phyloP scores from a whole-genome alignment of 2,888 invertebrate genomes.

The Eustalomyia histrio region DNA sequence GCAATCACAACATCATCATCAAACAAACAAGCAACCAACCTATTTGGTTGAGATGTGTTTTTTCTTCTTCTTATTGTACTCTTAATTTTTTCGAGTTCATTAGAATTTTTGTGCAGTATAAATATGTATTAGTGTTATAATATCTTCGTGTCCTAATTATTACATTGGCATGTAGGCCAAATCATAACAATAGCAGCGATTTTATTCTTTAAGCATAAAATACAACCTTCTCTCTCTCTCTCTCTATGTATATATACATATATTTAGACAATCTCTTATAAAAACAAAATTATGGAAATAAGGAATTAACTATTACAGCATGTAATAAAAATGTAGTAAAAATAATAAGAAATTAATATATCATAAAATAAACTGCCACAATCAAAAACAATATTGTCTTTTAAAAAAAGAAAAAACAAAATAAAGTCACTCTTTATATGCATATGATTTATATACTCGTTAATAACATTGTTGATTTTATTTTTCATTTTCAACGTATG shows the following conservation, averaged over 20 bases:
- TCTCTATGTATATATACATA: not conserved
- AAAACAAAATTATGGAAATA: not conserved
- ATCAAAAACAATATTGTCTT: not conserved
- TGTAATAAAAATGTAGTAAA: not conserved
- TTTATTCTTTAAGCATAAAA: not conserved
- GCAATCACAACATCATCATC: slow-evolving; percentile 12
- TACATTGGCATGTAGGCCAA: slow-evolving; percentile 71
- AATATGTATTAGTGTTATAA: slow-evolving; percentile 31
- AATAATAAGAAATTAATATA: not conserved
- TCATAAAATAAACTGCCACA: not conserved
- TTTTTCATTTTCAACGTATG: slow-evolving; percentile 26
- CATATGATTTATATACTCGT: slow-evolving; percentile 46
- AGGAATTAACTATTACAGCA: not conserved
- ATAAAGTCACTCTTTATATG: not conserved
- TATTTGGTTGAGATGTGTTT: not conserved
- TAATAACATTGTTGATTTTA: slow-evolving; percentile 15
- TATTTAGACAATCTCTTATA: not conserved
- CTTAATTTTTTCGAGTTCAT: slow-evolving; percentile 38
- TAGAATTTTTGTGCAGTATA: slow-evolving; percentile 31
- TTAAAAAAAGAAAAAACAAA: not conserved
- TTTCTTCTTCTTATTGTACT: not conserved
- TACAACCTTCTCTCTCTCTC: not conserved
- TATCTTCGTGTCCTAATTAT: slow-evolving; percentile 69
- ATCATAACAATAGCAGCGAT: slow-evolving; percentile 45
- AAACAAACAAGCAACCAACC: slow-evolving; percentile 30